phyloP scores from a whole-genome alignment of 2,113 vertebrate genomes.

The Marmota flaviventris region DNA sequence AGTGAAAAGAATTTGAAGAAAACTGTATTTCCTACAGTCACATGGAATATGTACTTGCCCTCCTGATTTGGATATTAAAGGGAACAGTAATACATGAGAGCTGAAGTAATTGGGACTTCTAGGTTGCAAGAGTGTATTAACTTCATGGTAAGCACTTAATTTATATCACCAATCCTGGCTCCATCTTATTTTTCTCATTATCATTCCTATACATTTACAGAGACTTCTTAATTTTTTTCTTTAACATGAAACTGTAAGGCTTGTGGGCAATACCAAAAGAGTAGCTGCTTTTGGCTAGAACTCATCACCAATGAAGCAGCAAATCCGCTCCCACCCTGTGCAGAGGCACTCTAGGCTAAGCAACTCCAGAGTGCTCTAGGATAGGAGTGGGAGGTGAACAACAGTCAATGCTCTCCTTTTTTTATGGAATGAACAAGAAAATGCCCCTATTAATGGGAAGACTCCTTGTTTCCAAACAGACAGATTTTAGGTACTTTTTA shows the following conservation, averaged over 20 bases:
- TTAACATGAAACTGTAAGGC: not conserved
- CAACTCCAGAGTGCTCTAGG: not conserved
- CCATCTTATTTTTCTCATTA: not conserved
- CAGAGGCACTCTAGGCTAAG: not conserved
- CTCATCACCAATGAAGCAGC: not conserved
- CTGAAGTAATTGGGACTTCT: not conserved
- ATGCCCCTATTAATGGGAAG: not conserved
- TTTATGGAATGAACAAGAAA: not conserved
- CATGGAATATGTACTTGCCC: not conserved
- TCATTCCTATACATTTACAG: not conserved
- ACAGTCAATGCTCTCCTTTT: not conserved
- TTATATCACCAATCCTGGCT: not conserved
- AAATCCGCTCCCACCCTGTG: no score
- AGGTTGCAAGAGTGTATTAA: not conserved
- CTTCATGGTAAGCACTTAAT: not conserved
- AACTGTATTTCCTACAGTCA: not conserved
- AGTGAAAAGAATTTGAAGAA: not conserved
- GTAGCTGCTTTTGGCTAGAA: not conserved
- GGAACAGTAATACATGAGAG: no score
- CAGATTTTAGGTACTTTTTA: not conserved
- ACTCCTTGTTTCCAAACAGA: not conserved
- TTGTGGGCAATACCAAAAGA: not conserved
- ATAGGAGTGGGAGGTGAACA: not conserved
- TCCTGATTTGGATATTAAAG: not conserved
- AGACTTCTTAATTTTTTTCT: not conserved